phyloP scores from a whole-genome alignment of 2,888 invertebrate genomes.

The Eupithecia dodoneata region DNA sequence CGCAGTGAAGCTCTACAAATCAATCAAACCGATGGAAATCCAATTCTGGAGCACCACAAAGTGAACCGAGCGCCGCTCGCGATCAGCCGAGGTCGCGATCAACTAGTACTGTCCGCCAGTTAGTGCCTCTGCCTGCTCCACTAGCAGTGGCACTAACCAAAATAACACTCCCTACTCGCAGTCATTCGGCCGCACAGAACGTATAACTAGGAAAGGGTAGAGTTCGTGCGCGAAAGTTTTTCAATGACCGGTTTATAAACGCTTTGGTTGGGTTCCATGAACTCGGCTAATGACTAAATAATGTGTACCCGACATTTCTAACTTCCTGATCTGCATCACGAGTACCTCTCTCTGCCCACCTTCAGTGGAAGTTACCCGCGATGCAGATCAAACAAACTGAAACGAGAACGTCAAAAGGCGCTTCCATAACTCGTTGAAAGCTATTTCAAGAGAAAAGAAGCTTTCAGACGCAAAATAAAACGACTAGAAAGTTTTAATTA shows the following conservation, averaged over 20 bases:
- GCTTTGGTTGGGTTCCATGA: not conserved
- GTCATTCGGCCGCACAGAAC: not conserved
- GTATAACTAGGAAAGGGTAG: not conserved
- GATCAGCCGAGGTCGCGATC: conserved; percentile 1
- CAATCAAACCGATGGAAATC: conserved; percentile 1
- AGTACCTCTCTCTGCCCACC: not conserved
- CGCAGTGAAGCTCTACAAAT: conserved; percentile 1
- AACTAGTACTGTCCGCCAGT: conserved; percentile 17
- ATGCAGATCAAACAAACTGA: not conserved
- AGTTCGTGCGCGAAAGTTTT: not conserved
- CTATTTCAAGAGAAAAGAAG: conserved; percentile 21
- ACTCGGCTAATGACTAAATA: not conserved
- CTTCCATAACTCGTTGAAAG: conserved; percentile 27
- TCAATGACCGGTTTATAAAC: not conserved
- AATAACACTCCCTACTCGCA: not conserved
- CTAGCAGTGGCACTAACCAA: not conserved
- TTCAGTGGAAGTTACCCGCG: too few relatives aligned
- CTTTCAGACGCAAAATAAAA: conserved; percentile 30
- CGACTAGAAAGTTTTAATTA: conserved; percentile 31
- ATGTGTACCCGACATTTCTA: not conserved
- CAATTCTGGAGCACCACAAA: conserved; percentile 4
- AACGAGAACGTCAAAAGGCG: not conserved
- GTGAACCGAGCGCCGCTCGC: not conserved
- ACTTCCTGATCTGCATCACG: not conserved
- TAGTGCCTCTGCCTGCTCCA: conserved; percentile 6